Evolutionary conservation across 2,888 invertebrate species (phyloP), one percentile per base, ranked within the genome.

Genomic region (Lycaena phlaeas): DNA sequence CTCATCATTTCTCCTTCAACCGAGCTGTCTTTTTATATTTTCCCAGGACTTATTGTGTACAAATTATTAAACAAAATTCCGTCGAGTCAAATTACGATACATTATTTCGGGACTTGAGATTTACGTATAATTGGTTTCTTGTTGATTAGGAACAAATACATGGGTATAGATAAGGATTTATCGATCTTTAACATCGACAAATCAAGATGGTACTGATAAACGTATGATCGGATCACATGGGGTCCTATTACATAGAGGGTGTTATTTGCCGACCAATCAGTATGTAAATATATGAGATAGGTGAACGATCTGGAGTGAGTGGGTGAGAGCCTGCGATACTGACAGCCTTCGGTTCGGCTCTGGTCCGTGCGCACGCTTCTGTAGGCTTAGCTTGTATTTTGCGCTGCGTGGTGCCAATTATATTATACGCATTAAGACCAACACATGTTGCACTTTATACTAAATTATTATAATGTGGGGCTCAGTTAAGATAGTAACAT

Each of bases 211-310:
- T 66, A 46, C 28, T 60, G 68, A 72, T 76, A 72, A 69, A 67
- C 51, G 68, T 67, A 64, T 53, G 58, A 59, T 68, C 64, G 67
- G 68, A 69, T 70, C 67, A 67, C 59, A 53, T 44, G 61, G 70
- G 70, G 65, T 74, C 59, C 37, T 31, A 38, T 59, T 68, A 66
- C 41, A 27, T 41, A 67, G 66, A 56, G 63, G 61, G 65, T 67
- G 64, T 67, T 71, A 69, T 74, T 72, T 72, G 72, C 62, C 26
- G 59, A 62, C 64, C 74, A 77, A 81, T 81, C 79, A 75, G 71
- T 77, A 78, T 81, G 78, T 69, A 73, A 81, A 81, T 56, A 89
- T 72, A 65, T 74, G 59, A 74, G 75, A 73, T 79, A 70, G 76
- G 75, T 76, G 79, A 82, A 78, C 59, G 78, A 66, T 75, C 79